These are phyloP conservation scores for Drosophila jambulina DNA, from an alignment of 1,140 invertebrate genomes.

Conservation along the genomic window DNA sequence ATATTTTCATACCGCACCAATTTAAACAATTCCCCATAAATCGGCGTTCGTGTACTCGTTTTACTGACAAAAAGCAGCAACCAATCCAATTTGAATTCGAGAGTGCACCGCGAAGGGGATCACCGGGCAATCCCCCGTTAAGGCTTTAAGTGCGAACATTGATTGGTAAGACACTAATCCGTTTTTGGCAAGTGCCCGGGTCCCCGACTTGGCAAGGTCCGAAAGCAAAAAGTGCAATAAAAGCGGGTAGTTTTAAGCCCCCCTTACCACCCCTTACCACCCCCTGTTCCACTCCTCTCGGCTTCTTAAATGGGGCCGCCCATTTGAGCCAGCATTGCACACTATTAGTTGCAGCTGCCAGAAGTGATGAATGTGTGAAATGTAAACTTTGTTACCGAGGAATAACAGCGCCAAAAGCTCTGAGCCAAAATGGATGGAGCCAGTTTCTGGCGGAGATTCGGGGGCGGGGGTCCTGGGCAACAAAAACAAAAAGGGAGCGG, in stretches of 20 bases:
- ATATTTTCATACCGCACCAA: conserved; percentile 1
- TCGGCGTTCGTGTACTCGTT: background rate
- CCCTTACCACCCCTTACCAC: background rate
- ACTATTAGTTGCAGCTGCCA: conserved; percentile 84
- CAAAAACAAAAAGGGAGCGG: conserved; percentile 11
- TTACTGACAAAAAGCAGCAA: background rate
- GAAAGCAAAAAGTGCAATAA: conserved; percentile 74
- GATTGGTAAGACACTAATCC: conserved; percentile 79
- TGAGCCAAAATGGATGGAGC: conserved; percentile 59
- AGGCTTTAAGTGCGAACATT: conserved; percentile 75
- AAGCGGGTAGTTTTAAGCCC: conserved; percentile 49
- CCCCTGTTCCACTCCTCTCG: background rate
- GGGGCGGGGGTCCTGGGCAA: background rate
- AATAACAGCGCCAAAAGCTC: conserved; percentile 76
- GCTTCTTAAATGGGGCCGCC: conserved; percentile 70
- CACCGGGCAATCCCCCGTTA: conserved; percentile 40
- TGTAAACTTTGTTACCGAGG: conserved; percentile 82
- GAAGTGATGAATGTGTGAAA: conserved; percentile 84
- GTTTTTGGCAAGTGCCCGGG: conserved; percentile 74
- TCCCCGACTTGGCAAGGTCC: conserved; percentile 64
- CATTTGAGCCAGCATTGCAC: conserved; percentile 76
- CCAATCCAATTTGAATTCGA: conserved; percentile 31
- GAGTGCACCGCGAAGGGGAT: conserved; percentile 20
- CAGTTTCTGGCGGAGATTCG: conserved; percentile 28
- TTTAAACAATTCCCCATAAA: conserved; percentile 42